A percentile compares a stretch with the other conserved stretches of the same genome.
Evolutionary conservation across 2,797 vertebrate species (phyloP).

Genomic region (Schizopygopsis malacanthus): DNA sequence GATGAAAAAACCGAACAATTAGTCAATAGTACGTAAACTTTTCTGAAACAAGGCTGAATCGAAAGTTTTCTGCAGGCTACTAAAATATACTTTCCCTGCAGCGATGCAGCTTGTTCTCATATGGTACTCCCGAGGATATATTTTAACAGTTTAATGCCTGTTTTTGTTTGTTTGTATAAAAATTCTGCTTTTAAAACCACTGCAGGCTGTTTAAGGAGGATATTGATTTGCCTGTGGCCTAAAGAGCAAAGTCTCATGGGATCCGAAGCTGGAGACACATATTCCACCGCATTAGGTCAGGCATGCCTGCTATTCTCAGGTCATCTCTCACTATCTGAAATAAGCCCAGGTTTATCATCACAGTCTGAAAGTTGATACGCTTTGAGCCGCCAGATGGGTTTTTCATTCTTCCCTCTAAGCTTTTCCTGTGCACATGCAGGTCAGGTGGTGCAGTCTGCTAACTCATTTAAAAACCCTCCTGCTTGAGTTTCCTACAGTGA

Average conservation of each 20-base stretch:
- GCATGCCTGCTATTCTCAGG: conserved; percentile 62
- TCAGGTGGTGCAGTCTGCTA: conserved; percentile 27
- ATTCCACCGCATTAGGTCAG: conserved; percentile 67
- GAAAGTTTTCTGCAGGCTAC: background rate
- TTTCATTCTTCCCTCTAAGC: conserved; percentile 22
- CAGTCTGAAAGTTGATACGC: conserved; percentile 69
- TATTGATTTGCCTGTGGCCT: conserved; percentile 63
- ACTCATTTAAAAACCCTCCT: conserved; percentile 50
- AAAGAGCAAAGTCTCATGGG: conserved; percentile 51
- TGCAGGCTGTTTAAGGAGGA: conserved; percentile 3
- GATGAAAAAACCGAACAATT: background rate
- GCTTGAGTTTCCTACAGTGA: conserved; percentile 32
- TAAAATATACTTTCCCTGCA: background rate
- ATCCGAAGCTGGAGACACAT: conserved; percentile 56
- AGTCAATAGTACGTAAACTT: background rate
- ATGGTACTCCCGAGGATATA: background rate
- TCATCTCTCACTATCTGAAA: conserved; percentile 53
- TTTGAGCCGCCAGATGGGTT: conserved; percentile 65
- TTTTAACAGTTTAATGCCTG: conserved; percentile 20
- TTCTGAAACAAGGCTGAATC: background rate
- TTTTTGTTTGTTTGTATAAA: conserved; percentile 22
- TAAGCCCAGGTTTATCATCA: conserved; percentile 65
- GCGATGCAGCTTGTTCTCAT: background rate
- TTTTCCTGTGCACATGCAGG: conserved; percentile 27
- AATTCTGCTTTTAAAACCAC: conserved; percentile 21